Conservation (phyloP, 2,888 invertebrate genomes). For the Candidula unifasciata region DNA sequence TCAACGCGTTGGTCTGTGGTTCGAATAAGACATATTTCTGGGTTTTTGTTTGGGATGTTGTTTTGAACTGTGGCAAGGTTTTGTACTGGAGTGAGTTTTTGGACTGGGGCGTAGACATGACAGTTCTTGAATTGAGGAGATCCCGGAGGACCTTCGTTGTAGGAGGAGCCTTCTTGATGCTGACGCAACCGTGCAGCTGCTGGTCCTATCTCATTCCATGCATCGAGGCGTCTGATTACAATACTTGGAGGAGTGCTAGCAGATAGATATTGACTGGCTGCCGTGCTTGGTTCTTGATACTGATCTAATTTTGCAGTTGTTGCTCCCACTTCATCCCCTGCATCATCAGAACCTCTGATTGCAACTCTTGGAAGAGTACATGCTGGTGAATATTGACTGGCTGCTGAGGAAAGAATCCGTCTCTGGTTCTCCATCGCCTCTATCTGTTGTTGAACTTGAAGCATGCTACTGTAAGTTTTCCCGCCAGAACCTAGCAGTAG, state of each 20-base stretch:
- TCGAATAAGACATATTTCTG: too few species aligned
- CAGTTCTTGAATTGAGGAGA: background rate
- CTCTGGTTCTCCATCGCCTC: slow-evolving; percentile 24
- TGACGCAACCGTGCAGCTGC: background rate
- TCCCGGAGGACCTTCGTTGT: background rate
- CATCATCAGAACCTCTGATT: too few species aligned
- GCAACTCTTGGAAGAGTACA: too few species aligned
- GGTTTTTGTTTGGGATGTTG: too few species aligned
- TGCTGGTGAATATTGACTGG: background rate
- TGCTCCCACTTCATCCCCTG: background rate
- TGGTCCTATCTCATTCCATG: background rate
- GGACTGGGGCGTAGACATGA: background rate
- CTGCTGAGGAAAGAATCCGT: background rate
- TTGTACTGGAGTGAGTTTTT: too few species aligned
- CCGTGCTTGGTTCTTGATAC: too few species aligned
- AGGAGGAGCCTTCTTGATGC: background rate
- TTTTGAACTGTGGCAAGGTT: too few species aligned
- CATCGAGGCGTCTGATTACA: too few species aligned
- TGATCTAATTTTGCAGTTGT: too few species aligned
- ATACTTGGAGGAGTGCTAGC: too few species aligned
- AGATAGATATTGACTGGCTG: background rate
- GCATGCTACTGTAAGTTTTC: slow-evolving; percentile 20
- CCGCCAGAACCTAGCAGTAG: slow-evolving; percentile 2
- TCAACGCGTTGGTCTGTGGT: too few species aligned
- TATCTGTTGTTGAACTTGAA: slow-evolving; percentile 20